Evolutionary conservation across 2,797 vertebrate species (phyloP).

Genomic region (Clamator glandarius): DNA sequence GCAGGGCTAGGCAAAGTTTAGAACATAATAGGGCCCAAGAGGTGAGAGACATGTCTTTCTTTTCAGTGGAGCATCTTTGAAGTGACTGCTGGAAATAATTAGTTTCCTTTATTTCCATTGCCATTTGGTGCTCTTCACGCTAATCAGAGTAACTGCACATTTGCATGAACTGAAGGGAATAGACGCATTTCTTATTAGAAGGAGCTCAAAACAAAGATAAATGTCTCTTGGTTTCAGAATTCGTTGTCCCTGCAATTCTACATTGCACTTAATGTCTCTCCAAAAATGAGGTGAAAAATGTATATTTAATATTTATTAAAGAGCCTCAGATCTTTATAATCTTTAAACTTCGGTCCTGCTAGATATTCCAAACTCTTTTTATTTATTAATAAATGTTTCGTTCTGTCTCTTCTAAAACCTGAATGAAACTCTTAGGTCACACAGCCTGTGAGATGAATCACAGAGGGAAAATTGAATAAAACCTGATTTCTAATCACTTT

Average conservation of each 20-base stretch:
- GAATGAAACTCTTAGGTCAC: slow-evolving; percentile 23
- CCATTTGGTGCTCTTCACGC: slow-evolving; percentile 56
- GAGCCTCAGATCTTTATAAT: slow-evolving; percentile 66
- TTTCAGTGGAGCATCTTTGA: slow-evolving; percentile 65
- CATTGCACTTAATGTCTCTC: neutral
- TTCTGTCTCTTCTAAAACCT: slow-evolving; percentile 51
- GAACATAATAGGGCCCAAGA: slow-evolving; percentile 67
- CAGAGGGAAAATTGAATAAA: slow-evolving; percentile 50
- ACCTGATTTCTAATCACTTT: slow-evolving; percentile 59
- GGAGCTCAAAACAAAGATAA: slow-evolving; percentile 27
- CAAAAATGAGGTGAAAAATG: slow-evolving; percentile 42
- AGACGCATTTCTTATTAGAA: slow-evolving; percentile 45
- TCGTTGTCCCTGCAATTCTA: slow-evolving; percentile 33
- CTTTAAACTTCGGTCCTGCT: slow-evolving; percentile 73
- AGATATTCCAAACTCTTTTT: slow-evolving; percentile 75
- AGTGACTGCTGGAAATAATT: slow-evolving; percentile 67
- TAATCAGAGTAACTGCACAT: slow-evolving; percentile 64
- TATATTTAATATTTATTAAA: slow-evolving; percentile 77
- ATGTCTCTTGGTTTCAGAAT: slow-evolving; percentile 51
- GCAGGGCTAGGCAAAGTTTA: slow-evolving; percentile 64
- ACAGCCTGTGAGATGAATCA: slow-evolving; percentile 47
- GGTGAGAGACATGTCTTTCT: slow-evolving; percentile 64
- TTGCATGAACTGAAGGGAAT: slow-evolving; percentile 64
- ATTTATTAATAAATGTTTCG: slow-evolving; percentile 76
- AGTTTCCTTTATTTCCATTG: slow-evolving; percentile 67